Evolutionary conservation across 2,797 vertebrate species (phyloP).

Genomic region (Enteromius trimaculatus): DNA sequence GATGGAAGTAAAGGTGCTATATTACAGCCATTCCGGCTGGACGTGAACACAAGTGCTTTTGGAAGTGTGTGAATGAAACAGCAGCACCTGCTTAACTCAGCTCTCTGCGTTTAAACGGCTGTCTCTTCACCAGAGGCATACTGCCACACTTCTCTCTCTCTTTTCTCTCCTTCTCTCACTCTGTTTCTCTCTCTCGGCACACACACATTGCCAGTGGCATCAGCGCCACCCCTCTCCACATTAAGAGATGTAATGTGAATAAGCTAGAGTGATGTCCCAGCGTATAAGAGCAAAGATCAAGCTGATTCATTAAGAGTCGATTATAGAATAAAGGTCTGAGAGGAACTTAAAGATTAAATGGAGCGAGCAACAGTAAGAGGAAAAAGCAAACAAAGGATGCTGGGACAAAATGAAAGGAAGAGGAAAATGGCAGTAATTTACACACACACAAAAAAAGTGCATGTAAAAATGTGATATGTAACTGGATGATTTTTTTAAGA

Average conservation of each 20-base stretch:
- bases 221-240: slow-evolving; percentile 31
- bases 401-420: not conserved
- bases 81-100: slow-evolving; percentile 38
- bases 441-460: not conserved
- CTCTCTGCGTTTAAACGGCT: slow-evolving; percentile 23
- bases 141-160: slow-evolving; percentile 40
- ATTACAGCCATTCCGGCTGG: slow-evolving; percentile 29
- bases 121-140: slow-evolving; percentile 46
- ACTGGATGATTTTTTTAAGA: not conserved
- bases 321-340: not conserved
- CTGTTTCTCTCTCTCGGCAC: slow-evolving; percentile 24
- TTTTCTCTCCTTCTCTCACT: slow-evolving; percentile 21
- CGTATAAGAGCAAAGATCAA: slow-evolving; percentile 33
- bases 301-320: slow-evolving; percentile 39
- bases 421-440: not conserved
- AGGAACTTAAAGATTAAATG: slow-evolving; percentile 3
- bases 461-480: slow-evolving; percentile 12
- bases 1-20: slow-evolving; percentile 33
- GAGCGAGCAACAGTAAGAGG: not conserved
- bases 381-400: not conserved
- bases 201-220: slow-evolving; percentile 38
- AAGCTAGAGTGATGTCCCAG: slow-evolving; percentile 35
- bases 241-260: slow-evolving; percentile 29
- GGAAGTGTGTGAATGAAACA: slow-evolving; percentile 39
- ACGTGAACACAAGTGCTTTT: slow-evolving; percentile 36